Conservation (phyloP, 2,888 invertebrate species). For the Mesoligia furuncula region DNA sequence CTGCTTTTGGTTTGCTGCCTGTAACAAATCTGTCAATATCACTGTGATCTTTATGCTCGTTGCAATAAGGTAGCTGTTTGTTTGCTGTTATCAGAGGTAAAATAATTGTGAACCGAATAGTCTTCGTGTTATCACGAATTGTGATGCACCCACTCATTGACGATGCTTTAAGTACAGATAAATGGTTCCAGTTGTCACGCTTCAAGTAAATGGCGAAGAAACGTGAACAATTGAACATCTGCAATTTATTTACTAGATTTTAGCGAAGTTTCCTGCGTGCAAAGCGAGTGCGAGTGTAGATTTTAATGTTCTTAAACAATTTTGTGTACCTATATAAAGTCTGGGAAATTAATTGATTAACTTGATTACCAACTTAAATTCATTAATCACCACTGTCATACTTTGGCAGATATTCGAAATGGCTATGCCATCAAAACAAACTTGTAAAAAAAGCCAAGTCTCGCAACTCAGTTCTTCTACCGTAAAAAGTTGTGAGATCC, state of each 20-base stretch:
- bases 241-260: slow-evolving; percentile 2
- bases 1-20: too few species aligned
- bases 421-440: too few species aligned
- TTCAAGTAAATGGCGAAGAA: slow-evolving; percentile 17
- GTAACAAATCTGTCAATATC: too few species aligned
- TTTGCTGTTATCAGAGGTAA: neutral
- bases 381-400: too few species aligned
- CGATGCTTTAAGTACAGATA: slow-evolving; percentile 26
- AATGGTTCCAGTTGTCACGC: slow-evolving; percentile 37
- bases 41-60: neutral
- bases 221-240: slow-evolving; percentile 29
- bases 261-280: neutral
- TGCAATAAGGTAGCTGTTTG: neutral
- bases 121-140: slow-evolving; percentile 30
- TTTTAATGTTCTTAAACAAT: neutral
- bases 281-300: too few species aligned
- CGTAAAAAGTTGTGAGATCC: too few species aligned
- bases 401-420: too few species aligned
- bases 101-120: neutral
- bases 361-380: too few species aligned
- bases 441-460: too few species aligned
- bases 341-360: too few species aligned
- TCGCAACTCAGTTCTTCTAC: too few species aligned
- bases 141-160: neutral
- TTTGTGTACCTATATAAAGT: neutral